A percentile compares a stretch with the other conserved stretches of the same genome.
Conservation (phyloP, 2,797 vertebrate genomes). For the Pachyuromys duprasi region DNA sequence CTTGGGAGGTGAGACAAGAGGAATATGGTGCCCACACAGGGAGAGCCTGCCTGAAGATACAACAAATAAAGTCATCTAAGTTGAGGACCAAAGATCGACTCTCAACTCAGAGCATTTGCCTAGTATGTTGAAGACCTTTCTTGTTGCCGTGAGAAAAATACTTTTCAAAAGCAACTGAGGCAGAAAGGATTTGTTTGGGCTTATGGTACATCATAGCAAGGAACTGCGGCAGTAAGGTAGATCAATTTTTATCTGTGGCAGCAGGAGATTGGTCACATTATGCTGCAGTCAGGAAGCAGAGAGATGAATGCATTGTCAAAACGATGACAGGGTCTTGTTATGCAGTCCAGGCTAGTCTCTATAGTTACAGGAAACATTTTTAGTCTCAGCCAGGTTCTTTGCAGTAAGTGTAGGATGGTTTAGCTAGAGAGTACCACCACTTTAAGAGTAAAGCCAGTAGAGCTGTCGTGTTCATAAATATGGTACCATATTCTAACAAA, state of each 20-base stretch:
- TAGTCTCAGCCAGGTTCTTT: background rate
- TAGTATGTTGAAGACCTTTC: background rate
- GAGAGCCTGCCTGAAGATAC: background rate
- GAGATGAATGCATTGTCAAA: background rate
- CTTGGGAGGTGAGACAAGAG: background rate
- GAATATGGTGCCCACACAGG: background rate
- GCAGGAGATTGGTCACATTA: background rate
- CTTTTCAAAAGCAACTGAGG: background rate
- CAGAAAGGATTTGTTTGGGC: background rate
- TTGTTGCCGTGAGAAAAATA: background rate
- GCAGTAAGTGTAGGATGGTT: background rate
- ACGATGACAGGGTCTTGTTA: background rate
- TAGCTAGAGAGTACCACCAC: background rate
- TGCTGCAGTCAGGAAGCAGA: background rate
- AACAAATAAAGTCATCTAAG: background rate
- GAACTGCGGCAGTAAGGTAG: background rate
- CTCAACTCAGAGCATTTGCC: background rate
- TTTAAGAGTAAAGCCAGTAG: background rate
- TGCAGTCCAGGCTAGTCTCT: background rate
- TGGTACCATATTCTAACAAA: background rate
- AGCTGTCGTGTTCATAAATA: background rate
- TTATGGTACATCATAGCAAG: background rate
- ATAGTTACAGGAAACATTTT: background rate
- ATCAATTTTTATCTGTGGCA: background rate
- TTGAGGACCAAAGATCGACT: background rate